Percentiles rank a stretch among this genome's conserved stretches.
These are phyloP conservation scores for Euzetes globulus DNA, from an alignment of 2,888 invertebrate species.

Conservation along the genomic window DNA sequence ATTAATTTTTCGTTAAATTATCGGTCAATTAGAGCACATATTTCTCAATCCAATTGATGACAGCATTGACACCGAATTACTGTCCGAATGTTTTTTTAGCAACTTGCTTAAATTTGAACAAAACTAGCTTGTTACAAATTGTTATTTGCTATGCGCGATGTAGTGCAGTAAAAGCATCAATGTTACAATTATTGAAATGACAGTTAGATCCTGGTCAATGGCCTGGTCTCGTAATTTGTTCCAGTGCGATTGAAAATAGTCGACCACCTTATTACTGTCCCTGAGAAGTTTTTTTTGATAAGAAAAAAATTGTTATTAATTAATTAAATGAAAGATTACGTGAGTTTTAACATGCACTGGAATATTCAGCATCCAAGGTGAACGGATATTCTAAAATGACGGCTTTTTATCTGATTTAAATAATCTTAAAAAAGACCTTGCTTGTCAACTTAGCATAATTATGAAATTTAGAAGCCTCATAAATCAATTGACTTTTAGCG, in stretches of 20 bases:
- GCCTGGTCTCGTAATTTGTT: slow-evolving; percentile 27
- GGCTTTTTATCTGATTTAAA: no score
- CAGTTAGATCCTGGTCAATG: slow-evolving; percentile 32
- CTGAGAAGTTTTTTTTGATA: background rate
- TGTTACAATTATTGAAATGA: slow-evolving; percentile 28
- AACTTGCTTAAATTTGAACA: background rate
- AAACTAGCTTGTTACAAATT: background rate
- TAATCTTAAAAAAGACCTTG: no score
- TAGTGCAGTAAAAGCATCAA: slow-evolving; percentile 33
- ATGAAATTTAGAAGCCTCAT: no score
- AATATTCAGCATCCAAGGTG: no score
- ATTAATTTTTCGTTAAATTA: background rate
- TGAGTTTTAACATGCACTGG: no score
- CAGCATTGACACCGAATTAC: no score
- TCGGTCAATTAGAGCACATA: background rate
- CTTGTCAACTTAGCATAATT: no score
- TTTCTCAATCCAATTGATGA: background rate
- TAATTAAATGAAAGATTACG: no score
- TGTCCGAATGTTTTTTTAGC: background rate
- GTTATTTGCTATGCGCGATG: slow-evolving; percentile 33
- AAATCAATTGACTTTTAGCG: no score
- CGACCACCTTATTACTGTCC: slow-evolving; percentile 31
- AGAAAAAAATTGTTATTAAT: background rate
- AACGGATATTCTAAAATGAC: no score
- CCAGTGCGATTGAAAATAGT: slow-evolving; percentile 32